Evolutionary conservation across 1,140 invertebrate genomes (phyloP).

Genomic region (Holotrichia oblita): DNA sequence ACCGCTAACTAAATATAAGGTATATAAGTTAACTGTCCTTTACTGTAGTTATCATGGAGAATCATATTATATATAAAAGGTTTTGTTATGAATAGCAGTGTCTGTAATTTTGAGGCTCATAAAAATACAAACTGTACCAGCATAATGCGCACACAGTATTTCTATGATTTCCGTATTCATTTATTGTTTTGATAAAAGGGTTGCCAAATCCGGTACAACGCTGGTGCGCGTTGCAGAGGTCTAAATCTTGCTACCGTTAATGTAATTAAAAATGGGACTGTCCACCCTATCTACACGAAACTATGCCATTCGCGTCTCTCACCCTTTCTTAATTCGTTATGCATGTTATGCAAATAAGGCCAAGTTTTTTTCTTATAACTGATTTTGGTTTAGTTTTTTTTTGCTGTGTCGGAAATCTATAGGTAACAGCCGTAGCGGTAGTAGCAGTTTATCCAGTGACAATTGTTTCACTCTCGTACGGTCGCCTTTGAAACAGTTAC

Average conservation of each 20-base stretch:
- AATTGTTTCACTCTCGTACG: slow-evolving; percentile 47
- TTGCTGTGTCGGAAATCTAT: not conserved
- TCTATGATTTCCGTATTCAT: not conserved
- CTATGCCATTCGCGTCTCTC: slow-evolving; percentile 39
- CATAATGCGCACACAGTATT: not conserved
- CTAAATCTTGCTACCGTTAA: slow-evolving; percentile 30
- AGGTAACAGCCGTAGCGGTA: slow-evolving; percentile 18
- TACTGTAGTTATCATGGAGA: too few relatives aligned
- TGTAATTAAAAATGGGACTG: slow-evolving; percentile 42
- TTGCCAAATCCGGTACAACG: slow-evolving; percentile 28
- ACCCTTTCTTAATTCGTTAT: slow-evolving; percentile 48
- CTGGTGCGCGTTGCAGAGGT: not conserved
- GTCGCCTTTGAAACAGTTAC: slow-evolving; percentile 47
- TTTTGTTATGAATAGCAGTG: not conserved
- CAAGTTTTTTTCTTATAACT: slow-evolving; percentile 50
- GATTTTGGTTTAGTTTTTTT: slow-evolving; percentile 48
- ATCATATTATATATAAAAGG: slow-evolving; percentile 10
- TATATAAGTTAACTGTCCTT: too few relatives aligned
- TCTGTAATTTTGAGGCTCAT: too few relatives aligned
- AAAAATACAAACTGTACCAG: too few relatives aligned
- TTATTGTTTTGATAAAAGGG: slow-evolving; percentile 36
- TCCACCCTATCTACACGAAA: slow-evolving; percentile 43
- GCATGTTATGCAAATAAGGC: slow-evolving; percentile 50
- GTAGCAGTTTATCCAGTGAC: slow-evolving; percentile 41
- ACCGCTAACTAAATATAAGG: too few relatives aligned